These are phyloP conservation scores for Xestia ashworthii DNA, from an alignment of 2,888 invertebrate genomes.

Conservation along the genomic window DNA sequence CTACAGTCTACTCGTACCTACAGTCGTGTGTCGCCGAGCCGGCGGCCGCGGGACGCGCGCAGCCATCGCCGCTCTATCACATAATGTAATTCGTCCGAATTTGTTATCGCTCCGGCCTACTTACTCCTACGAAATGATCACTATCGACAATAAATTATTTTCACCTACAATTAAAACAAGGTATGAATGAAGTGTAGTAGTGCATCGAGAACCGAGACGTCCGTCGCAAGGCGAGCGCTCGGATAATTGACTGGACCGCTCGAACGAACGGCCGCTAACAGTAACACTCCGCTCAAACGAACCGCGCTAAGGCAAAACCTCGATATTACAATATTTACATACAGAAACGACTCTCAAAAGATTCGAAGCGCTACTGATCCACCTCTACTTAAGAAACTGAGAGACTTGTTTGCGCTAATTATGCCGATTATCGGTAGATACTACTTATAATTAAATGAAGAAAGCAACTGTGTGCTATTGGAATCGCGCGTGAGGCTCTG, in stretches of 20 bases:
- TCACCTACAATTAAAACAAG: constrained; percentile 88
- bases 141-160: constrained; percentile 90
- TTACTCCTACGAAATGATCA: constrained; percentile 89
- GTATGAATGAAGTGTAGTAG: constrained; percentile 87
- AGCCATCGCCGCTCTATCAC: constrained; percentile 85
- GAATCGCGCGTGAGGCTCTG: constrained; percentile 83
- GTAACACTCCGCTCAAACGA: constrained; percentile 79
- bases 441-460: constrained; percentile 89
- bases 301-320: constrained; percentile 85
- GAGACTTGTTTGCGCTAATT: constrained; percentile 85
- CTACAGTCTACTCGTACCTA: constrained; percentile 68
- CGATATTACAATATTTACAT: constrained; percentile 89
- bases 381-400: constrained; percentile 89
- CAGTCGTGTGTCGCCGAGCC: constrained; percentile 75
- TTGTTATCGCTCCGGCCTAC: constrained; percentile 89
- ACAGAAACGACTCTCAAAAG: constrained; percentile 83
- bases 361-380: constrained; percentile 89
- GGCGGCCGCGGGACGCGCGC: constrained; percentile 77
- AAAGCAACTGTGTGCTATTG: constrained; percentile 87
- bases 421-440: constrained; percentile 85
- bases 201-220: constrained; percentile 80
- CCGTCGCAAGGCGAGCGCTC: constrained; percentile 78
- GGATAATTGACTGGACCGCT: constrained; percentile 89
- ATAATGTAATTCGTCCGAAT: constrained; percentile 89
- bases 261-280: constrained; percentile 74